phyloP scores from a whole-genome alignment of 2,797 vertebrate species.

The Cryptoprocta ferox region DNA sequence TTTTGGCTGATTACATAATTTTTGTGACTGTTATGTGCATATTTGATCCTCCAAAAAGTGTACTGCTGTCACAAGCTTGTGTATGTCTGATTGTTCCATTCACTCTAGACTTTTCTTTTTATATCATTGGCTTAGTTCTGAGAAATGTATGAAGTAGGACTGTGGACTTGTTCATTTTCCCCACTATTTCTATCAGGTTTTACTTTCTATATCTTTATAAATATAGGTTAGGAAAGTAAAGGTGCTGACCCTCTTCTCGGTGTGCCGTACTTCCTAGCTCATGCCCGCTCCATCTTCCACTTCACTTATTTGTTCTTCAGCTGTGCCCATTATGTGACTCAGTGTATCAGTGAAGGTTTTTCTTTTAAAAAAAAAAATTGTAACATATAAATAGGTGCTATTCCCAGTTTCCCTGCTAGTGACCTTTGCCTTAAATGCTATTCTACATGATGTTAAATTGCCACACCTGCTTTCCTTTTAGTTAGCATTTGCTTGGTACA shows the following conservation, averaged over 20 bases:
- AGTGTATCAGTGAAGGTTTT: not conserved
- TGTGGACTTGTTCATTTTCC: not conserved
- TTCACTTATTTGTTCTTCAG: not conserved
- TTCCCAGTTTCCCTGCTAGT: not conserved
- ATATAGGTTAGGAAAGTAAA: not conserved
- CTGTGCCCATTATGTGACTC: not conserved
- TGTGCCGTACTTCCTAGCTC: too few relatives aligned
- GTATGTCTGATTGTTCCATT: not conserved
- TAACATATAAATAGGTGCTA: not conserved
- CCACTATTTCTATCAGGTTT: not conserved
- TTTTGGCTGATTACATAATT: not conserved
- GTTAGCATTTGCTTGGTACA: not conserved
- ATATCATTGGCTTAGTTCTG: not conserved
- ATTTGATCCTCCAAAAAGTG: not conserved
- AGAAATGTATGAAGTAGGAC: not conserved
- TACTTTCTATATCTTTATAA: not conserved
- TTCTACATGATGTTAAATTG: not conserved
- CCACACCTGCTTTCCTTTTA: not conserved
- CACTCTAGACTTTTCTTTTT: not conserved
- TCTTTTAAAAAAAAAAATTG: not conserved
- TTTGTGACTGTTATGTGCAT: not conserved
- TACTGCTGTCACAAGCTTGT: not conserved
- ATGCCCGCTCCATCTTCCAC: not conserved
- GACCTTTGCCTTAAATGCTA: not conserved
- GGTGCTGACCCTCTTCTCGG: not conserved